These are phyloP conservation scores for Monodelphis domestica DNA, from an alignment of 2,797 vertebrate genomes.

Conservation along the genomic window DNA sequence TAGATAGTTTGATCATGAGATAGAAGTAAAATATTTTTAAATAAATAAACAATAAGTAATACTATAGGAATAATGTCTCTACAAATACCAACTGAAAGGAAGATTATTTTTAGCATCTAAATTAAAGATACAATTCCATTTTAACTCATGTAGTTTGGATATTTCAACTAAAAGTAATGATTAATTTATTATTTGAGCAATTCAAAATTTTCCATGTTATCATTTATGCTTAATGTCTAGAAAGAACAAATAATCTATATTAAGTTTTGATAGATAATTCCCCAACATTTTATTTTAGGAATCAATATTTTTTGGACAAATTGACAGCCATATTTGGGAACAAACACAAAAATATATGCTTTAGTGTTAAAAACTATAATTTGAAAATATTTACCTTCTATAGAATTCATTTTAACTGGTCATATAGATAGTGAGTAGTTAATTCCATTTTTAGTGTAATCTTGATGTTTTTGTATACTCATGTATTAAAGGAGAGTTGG, in stretches of 20 bases:
- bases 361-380: background rate
- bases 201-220: background rate
- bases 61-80: background rate
- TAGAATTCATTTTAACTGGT: background rate
- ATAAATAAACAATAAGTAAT: too few species aligned
- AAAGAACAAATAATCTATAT: background rate
- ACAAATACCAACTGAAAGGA: background rate
- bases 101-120: background rate
- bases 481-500: background rate
- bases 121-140: background rate
- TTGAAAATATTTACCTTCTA: background rate
- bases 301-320: background rate
- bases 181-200: background rate
- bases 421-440: background rate
- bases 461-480: background rate
- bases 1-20: too few species aligned
- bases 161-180: background rate
- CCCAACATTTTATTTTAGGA: background rate
- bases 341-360: background rate
- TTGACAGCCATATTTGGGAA: background rate
- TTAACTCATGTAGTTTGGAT: background rate
- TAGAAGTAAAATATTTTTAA: too few species aligned
- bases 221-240: background rate
- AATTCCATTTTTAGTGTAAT: background rate
- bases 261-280: background rate